Base-by-base conservation (phyloP, 2,888 invertebrate genomes). In the Geotrupes spiniger region DNA sequence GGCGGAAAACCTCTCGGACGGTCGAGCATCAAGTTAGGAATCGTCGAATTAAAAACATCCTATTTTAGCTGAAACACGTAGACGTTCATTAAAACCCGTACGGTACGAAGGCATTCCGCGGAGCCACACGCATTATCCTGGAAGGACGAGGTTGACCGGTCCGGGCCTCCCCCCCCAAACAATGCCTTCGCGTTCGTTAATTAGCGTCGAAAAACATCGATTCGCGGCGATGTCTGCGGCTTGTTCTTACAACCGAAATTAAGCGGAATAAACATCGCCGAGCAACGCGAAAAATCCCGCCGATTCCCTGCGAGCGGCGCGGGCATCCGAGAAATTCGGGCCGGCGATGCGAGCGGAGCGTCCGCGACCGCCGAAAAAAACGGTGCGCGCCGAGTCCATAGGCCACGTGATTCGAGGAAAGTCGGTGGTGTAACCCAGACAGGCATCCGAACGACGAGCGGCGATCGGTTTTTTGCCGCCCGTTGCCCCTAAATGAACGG, bases 191-290 rank as follows among this genome's bases (percentile, higher is more conserved):
- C 68, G 68, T 67, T 69, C 67, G 68, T 64, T 71, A 71, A 70
- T 70, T 71, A 69, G 66, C 63, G 63, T 58, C 66, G 63, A 64
- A 69, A 69, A 69, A 68, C 65, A 64, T 63, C 64, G 65, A 64
- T 61, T 56, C 61, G 57, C 61, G 63, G 66, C 69, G 64, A 68
- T 63, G 21, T 21, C 21, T 21, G 21, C 53, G 38, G 49, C 56
- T 52, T 56, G 51, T 54, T 49, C 42, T 45, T 38, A 42, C 25
- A 38, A 21, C 21, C 21, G 46, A 52, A 57, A 54, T 54, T 52
- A 53, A 54, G 36, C 50, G 49, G 50, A 51, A 53, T 46, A 49
- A 49, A 58, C 56, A 58, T 54, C 49, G 50, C 29, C 42, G 46
- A 43, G 53, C 53, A 49, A 54, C 54, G 52, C 40, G 36, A 51